These are phyloP conservation scores for Hyalella azteca DNA, from an alignment of 2,888 invertebrate genomes.

Conservation along the genomic window DNA sequence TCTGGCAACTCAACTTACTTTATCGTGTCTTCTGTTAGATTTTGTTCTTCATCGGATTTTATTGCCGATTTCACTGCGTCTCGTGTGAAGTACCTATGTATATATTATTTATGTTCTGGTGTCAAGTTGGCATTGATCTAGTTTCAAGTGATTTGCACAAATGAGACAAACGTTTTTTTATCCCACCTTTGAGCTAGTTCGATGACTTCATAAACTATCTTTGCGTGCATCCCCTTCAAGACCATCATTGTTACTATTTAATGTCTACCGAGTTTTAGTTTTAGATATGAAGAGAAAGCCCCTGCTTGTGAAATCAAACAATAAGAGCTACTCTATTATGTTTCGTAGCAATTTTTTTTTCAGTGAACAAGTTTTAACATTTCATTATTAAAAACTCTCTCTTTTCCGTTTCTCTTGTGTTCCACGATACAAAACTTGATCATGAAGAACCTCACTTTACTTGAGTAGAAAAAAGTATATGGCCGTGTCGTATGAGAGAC, in stretches of 20 bases:
- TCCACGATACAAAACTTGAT: not conserved
- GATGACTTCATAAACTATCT: not conserved
- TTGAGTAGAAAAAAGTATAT: too few relatives aligned
- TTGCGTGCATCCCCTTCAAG: not conserved
- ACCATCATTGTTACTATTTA: not conserved
- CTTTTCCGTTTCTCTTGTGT: not conserved
- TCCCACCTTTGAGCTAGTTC: not conserved
- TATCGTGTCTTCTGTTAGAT: not conserved
- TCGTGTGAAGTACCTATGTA: not conserved
- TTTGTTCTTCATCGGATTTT: not conserved
- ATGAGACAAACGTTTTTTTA: too few relatives aligned
- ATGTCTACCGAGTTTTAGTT: not conserved
- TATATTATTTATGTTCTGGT: not conserved
- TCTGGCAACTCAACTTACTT: not conserved
- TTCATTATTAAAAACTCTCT: not conserved
- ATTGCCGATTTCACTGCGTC: not conserved
- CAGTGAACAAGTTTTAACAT: not conserved
- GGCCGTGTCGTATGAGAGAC: too few relatives aligned
- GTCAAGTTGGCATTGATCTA: not conserved
- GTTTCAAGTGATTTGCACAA: too few relatives aligned
- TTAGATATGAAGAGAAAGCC: not conserved
- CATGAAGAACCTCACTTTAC: too few relatives aligned
- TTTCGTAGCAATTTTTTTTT: too few relatives aligned
- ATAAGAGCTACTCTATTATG: too few relatives aligned
- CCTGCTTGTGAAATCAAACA: too few relatives aligned